Percentiles rank a stretch among this genome's conserved stretches.
Conservation (phyloP, 92 coral and sea anemone genomes). For the Phenganax marumi region DNA sequence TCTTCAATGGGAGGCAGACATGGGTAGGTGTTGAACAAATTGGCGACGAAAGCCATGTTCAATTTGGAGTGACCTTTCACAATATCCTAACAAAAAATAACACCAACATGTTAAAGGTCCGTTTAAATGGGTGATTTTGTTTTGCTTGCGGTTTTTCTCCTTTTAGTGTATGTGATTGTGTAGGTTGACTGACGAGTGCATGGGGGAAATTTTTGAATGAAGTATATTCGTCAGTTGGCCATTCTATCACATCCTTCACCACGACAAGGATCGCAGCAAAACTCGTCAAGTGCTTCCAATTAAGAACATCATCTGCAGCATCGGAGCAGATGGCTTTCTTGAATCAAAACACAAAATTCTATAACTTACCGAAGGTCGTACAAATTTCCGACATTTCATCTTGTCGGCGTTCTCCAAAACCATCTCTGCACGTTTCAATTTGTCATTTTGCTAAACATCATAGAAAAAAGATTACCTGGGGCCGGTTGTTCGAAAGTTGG, state of each 20-base stretch:
- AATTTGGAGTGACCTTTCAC: slow-evolving; percentile 83
- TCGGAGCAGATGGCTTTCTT: no score
- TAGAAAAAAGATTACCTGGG: no score
- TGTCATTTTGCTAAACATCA: slow-evolving; percentile 62
- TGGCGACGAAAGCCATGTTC: slow-evolving; percentile 98
- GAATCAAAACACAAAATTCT: not conserved
- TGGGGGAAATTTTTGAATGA: not conserved
- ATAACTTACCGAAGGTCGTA: slow-evolving; percentile 71
- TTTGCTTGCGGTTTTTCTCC: not conserved
- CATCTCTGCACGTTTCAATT: slow-evolving; percentile 72
- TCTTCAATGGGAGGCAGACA: slow-evolving; percentile 81
- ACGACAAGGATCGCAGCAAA: no score
- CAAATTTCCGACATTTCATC: slow-evolving; percentile 87
- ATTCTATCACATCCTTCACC: no score
- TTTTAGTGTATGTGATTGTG: not conserved
- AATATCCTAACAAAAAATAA: slow-evolving; percentile 64
- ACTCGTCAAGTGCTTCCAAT: no score
- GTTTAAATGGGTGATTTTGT: no score
- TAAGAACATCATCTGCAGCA: no score
- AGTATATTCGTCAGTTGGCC: no score
- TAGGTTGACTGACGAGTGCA: not conserved
- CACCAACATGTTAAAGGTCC: not conserved
- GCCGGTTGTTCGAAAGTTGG: no score
- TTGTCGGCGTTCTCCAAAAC: slow-evolving; percentile 88
- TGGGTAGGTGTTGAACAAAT: slow-evolving; percentile 83